Evolutionary conservation across 2,797 vertebrate species (phyloP).

Genomic region (Manis crassicaudata): DNA sequence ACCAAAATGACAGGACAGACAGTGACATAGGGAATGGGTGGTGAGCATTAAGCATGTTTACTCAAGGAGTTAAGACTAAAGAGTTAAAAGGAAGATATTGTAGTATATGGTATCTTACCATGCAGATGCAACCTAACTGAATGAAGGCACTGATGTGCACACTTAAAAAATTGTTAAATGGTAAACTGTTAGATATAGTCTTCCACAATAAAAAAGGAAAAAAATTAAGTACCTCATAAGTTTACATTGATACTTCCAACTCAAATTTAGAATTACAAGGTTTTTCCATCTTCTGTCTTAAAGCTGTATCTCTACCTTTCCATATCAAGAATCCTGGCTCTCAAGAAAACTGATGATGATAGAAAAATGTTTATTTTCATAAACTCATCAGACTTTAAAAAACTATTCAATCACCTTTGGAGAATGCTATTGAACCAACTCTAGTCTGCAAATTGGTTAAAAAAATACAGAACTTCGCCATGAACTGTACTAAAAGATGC

Average conservation of each 20-base stretch:
- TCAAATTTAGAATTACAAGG: neutral
- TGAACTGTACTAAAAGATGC: neutral
- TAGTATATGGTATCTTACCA: neutral
- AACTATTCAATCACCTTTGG: neutral
- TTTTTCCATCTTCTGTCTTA: neutral
- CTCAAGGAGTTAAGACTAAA: neutral
- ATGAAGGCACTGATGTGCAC: neutral
- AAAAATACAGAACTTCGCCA: neutral
- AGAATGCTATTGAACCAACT: neutral
- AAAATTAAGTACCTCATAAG: neutral
- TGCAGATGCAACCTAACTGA: neutral
- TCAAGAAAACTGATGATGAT: constrained; percentile 2
- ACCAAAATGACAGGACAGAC: neutral
- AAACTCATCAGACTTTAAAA: neutral
- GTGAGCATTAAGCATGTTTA: neutral
- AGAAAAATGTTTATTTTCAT: neutral
- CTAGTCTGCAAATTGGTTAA: neutral
- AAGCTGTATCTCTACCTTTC: neutral
- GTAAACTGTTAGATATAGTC: neutral
- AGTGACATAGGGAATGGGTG: neutral
- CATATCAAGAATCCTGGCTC: neutral
- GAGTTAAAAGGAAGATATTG: neutral
- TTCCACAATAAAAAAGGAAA: neutral
- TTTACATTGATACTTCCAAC: neutral
- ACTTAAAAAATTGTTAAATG: neutral